These are phyloP conservation scores for Lateolabrax maculatus DNA, from an alignment of 2,797 vertebrate species.

Conservation along the genomic window DNA sequence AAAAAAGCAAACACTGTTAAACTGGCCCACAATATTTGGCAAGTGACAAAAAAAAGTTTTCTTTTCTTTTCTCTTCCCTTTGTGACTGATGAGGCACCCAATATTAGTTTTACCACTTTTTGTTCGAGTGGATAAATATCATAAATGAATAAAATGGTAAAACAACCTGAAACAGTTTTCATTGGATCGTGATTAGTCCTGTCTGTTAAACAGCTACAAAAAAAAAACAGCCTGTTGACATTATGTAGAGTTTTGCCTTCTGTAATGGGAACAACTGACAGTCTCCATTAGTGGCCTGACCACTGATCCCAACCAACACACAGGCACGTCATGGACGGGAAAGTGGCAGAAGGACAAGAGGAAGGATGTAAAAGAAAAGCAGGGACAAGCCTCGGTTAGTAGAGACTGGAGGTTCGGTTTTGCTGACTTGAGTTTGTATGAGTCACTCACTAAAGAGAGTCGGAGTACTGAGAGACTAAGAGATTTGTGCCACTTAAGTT, in stretches of 20 bases:
- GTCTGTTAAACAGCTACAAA: slow-evolving; percentile 29
- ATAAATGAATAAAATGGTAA: too few relatives aligned
- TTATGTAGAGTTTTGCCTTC: slow-evolving; percentile 32
- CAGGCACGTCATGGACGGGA: slow-evolving; percentile 5
- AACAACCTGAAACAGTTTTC: slow-evolving; percentile 24
- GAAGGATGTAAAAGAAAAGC: background rate
- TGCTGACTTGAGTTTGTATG: too few relatives aligned
- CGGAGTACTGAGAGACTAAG: too few relatives aligned
- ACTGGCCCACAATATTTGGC: slow-evolving; percentile 32
- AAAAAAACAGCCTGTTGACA: slow-evolving; percentile 45
- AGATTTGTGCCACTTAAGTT: too few relatives aligned
- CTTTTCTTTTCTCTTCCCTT: background rate
- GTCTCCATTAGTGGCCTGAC: slow-evolving; percentile 44
- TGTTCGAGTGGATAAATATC: too few relatives aligned
- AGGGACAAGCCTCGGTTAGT: background rate
- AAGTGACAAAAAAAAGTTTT: slow-evolving; percentile 32
- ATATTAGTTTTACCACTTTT: slow-evolving; percentile 21
- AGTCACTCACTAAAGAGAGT: too few relatives aligned
- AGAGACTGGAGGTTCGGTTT: too few relatives aligned
- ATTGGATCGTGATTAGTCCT: slow-evolving; percentile 32
- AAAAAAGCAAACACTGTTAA: slow-evolving; percentile 37
- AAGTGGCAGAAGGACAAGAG: background rate
- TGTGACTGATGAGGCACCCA: slow-evolving; percentile 24
- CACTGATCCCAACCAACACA: slow-evolving; percentile 31
- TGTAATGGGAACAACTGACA: slow-evolving; percentile 55